Evolutionary conservation across 2,113 vertebrate genomes (phyloP).

Genomic region (Tonatia bakeri): DNA sequence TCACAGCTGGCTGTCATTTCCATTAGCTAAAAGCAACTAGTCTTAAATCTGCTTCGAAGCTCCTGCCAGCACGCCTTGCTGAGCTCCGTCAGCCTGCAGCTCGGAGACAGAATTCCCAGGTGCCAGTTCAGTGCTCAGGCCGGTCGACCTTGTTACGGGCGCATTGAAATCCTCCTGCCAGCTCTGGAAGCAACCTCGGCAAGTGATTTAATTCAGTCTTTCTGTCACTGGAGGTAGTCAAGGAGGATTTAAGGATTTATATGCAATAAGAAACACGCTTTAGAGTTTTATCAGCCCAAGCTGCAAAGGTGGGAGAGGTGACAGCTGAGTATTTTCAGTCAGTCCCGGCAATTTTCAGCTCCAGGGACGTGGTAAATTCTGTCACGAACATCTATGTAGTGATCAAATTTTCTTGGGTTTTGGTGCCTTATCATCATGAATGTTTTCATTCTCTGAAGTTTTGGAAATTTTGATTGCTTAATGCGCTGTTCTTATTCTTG

Average conservation of each 20-base stretch:
- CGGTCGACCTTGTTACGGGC: background rate
- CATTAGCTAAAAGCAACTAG: slow-evolving; percentile 38
- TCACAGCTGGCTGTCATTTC: slow-evolving; percentile 55
- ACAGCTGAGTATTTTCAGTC: background rate
- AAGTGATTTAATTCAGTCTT: slow-evolving; percentile 49
- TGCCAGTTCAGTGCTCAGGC: background rate
- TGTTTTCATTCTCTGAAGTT: background rate
- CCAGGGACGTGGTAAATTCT: background rate
- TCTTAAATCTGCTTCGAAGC: slow-evolving; percentile 18
- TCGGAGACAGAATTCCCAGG: slow-evolving; percentile 35
- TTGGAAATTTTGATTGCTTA: background rate
- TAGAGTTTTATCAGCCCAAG: slow-evolving; percentile 24
- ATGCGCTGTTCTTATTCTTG: background rate
- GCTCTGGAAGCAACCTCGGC: slow-evolving; percentile 37
- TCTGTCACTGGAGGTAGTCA: slow-evolving; percentile 26
- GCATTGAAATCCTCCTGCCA: slow-evolving; percentile 2
- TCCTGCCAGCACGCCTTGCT: background rate
- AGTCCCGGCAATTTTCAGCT: background rate
- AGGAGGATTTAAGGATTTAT: slow-evolving; percentile 58
- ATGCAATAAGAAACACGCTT: slow-evolving; percentile 54
- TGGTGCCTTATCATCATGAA: background rate
- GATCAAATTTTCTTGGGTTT: background rate
- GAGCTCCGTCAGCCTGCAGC: background rate
- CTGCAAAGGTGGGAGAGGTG: background rate
- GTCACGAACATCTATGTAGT: background rate